phyloP scores from a whole-genome alignment of 2,888 invertebrate genomes.

The Abscondita cerata region DNA sequence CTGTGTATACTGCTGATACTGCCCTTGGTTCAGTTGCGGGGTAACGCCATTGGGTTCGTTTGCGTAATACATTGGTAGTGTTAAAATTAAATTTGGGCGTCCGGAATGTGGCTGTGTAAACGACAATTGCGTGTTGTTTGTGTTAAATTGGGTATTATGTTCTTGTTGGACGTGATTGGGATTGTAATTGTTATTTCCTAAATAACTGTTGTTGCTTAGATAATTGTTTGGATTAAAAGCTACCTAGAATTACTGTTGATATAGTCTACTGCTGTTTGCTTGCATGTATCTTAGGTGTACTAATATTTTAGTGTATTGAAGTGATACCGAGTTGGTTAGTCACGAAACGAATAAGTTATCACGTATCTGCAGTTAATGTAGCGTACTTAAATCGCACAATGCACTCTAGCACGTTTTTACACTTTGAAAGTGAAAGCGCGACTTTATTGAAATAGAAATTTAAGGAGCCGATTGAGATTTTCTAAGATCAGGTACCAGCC shows the following conservation, averaged over 20 bases:
- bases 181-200: slow-evolving; percentile 8
- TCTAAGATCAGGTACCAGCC: no score
- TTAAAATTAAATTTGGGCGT: neutral
- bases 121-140: neutral
- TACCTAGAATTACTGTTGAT: neutral
- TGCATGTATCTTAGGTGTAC: slow-evolving; percentile 2
- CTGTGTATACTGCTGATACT: no score
- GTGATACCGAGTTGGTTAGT: no score
- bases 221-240: no score
- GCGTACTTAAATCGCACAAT: no score
- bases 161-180: slow-evolving; percentile 4
- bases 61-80: slow-evolving; percentile 6
- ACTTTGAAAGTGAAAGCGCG: no score
- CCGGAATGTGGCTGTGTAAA: neutral
- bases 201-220: neutral
- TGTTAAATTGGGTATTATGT: neutral
- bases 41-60: neutral
- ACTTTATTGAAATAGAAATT: no score
- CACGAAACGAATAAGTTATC: no score
- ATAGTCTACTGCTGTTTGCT: slow-evolving; percentile 1
- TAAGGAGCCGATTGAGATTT: no score
- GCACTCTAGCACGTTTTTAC: no score
- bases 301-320: neutral
- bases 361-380: no score
- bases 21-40: no score